These are phyloP conservation scores for Aldabrachelys gigantea DNA, from an alignment of 2,113 vertebrate genomes.

Conservation along the genomic window DNA sequence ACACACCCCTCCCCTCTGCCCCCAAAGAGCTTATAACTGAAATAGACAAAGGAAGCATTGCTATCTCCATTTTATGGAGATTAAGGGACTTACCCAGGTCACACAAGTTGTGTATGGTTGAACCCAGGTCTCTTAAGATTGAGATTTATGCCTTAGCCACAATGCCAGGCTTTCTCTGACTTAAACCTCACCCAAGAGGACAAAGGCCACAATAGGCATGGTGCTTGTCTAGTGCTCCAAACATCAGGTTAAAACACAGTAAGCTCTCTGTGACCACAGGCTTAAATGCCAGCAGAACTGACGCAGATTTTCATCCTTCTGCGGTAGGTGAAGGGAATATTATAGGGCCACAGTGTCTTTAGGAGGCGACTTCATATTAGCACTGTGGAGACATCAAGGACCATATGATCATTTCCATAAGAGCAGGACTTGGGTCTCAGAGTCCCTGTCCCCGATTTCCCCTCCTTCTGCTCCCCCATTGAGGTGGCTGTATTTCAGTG, in stretches of 20 bases:
- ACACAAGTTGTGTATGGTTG: not conserved
- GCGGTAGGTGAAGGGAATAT: not conserved
- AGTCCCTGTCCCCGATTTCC: not conserved
- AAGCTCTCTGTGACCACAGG: not conserved
- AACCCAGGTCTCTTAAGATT: not conserved
- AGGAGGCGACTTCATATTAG: not conserved
- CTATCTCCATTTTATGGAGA: not conserved
- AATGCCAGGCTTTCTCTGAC: not conserved
- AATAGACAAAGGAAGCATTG: not conserved
- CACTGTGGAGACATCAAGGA: not conserved
- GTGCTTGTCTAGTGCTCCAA: not conserved
- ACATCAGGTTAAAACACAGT: not conserved
- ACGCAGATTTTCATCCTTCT: not conserved
- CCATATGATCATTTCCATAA: not conserved
- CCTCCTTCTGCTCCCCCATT: not conserved
- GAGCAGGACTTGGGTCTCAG: not conserved
- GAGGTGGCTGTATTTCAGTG: not conserved
- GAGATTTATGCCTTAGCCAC: not conserved
- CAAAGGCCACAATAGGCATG: not conserved
- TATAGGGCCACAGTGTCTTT: not conserved
- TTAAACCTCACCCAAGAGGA: not conserved
- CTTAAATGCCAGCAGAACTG: not conserved
- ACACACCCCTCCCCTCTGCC: not conserved
- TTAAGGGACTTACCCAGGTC: not conserved
- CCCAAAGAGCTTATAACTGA: not conserved